Base-by-base conservation (phyloP, 1,140 invertebrate species). In the Oryctes rhinoceros region DNA sequence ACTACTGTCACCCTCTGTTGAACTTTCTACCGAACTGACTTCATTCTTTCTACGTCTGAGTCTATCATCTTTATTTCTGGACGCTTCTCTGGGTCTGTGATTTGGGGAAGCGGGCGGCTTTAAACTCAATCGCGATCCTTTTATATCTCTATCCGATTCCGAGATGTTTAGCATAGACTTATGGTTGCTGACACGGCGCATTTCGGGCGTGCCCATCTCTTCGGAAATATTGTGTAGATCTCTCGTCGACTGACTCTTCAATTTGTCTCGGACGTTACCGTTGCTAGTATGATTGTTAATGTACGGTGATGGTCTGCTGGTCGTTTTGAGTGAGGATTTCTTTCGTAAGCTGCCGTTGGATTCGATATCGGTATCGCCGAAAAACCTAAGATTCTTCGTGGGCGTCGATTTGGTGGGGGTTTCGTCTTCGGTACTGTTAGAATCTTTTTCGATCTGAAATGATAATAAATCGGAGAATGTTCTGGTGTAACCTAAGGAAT, bases 1-100 rank as follows among this genome's bases (percentile, higher is more conserved):
- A 83, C 94, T 94, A 81, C 94, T 94, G 83, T 95, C 94, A 9
- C 94, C 94, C 85, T 95, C 94, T 4, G 94, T 94, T 76, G 93
- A 94, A 87, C 93, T 94, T 82, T 92, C 92, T 3, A 87, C 82
- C 0, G 86, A 87, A 83, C 86, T 87, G n/a, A 86, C 83, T 80
- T 87, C 85, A 30, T 86, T 85, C 78, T 84, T 84, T 77, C 83
- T 82, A 48, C 83, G 81, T 18, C 85, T 80, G 10, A 79, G 79
- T 74, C 82, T 79, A 24, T 85, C 84, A 4, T 85, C 84, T 18
- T 80, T 78, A 6, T 48, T 78, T 47, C 79, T 81, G 24, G 80
- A 67, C 0, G 75, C 62, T 35, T 84, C 82, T 13, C 81, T 79
- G 11, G 48, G 84, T 37, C 76, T 81, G 20, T 84, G 82, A 65